A percentile compares a stretch with the other conserved stretches of the same genome.
Evolutionary conservation across 2,113 vertebrate species (phyloP).

Genomic region (Nestor notabilis): DNA sequence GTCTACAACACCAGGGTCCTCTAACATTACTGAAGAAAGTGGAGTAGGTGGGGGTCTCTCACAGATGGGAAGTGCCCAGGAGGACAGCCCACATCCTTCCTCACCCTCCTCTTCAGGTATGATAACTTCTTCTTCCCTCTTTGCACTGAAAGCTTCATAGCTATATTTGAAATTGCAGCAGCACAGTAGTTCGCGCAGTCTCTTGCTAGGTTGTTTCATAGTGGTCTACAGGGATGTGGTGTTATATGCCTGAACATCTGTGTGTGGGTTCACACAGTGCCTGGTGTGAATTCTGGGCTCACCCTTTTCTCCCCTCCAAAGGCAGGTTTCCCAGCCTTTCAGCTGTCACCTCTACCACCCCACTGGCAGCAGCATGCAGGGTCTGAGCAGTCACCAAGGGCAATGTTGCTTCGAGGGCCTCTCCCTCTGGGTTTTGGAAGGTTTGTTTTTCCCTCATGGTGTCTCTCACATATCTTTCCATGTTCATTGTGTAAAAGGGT

Average conservation of each 20-base stretch:
- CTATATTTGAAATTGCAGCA: background rate
- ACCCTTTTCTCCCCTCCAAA: background rate
- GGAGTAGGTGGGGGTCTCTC: constrained; percentile 92
- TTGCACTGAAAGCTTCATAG: background rate
- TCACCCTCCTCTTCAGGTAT: constrained; percentile 97
- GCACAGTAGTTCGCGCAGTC: background rate
- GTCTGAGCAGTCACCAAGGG: background rate
- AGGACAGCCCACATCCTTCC: constrained; percentile 97
- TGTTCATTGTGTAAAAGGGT: background rate
- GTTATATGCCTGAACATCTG: constrained; percentile 7
- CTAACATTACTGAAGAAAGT: constrained; percentile 97
- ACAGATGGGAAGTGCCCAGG: constrained; percentile 94
- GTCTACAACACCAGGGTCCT: constrained; percentile 95
- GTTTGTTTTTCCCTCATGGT: background rate
- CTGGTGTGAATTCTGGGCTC: background rate
- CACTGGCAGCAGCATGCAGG: background rate
- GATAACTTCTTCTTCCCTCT: constrained; percentile 33
- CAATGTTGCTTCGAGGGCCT: background rate
- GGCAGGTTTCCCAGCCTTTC: background rate
- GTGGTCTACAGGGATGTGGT: background rate
- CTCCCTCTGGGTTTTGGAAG: background rate
- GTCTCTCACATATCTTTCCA: background rate
- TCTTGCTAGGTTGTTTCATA: constrained; percentile 4
- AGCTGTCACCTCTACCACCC: background rate
- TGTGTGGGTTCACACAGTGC: background rate